phyloP scores from a whole-genome alignment of 2,888 invertebrate species.

The Heterodera filipjevi region DNA sequence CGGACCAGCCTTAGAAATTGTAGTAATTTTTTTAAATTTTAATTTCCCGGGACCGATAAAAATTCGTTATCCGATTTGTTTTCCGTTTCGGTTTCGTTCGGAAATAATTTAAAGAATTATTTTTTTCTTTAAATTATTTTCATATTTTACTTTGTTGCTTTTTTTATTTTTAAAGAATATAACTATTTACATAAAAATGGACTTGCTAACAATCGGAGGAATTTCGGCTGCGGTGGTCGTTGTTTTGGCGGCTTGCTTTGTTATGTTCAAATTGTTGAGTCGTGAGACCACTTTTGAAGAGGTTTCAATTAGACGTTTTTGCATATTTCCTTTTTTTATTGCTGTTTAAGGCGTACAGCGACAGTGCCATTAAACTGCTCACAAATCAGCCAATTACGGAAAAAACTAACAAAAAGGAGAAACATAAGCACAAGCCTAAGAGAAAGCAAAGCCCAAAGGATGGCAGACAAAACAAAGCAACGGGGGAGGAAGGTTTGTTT shows the following conservation, averaged over 20 bases:
- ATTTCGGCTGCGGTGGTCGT: constrained; percentile 27
- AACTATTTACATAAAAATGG: no score
- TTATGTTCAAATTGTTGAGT: constrained; percentile 33
- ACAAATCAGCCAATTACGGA: constrained; percentile 20
- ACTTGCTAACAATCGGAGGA: constrained; percentile 34
- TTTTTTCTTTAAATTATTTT: no score
- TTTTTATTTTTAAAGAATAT: no score
- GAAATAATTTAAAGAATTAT: no score
- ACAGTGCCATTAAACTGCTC: constrained; percentile 33
- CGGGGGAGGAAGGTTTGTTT: neutral
- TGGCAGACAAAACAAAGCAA: neutral
- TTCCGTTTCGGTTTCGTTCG: no score
- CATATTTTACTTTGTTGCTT: no score
- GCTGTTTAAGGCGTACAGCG: constrained; percentile 28
- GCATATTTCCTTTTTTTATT: neutral
- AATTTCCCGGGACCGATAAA: no score
- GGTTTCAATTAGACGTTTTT: constrained; percentile 22
- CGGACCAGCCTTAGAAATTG: no score
- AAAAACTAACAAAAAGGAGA: constrained; percentile 26
- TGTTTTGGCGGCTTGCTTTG: constrained; percentile 29
- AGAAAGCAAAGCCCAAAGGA: constrained; percentile 30
- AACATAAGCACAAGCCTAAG: constrained; percentile 30
- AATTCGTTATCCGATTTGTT: no score
- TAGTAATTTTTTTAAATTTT: no score
- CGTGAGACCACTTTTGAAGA: constrained; percentile 38